A percentile compares a stretch with the other conserved stretches of the same genome.
These are phyloP conservation scores for Hydractinia symbiolongicarpus DNA, from an alignment of 30 jellyfish, hydroid and myxozoan genomes.

Conservation along the genomic window DNA sequence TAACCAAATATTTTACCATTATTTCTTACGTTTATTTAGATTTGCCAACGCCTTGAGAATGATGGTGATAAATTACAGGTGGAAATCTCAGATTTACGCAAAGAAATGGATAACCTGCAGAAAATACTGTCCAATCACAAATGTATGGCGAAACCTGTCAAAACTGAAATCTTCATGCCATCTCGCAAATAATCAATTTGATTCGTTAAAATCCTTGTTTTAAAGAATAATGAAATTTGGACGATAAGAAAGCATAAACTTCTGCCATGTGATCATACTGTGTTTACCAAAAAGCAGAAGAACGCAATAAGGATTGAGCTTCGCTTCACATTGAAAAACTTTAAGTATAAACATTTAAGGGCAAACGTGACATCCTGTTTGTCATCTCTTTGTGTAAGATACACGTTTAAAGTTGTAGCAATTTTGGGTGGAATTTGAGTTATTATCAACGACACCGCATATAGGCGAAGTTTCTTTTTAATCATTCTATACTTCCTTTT, in stretches of 20 bases:
- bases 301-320: too few relatives aligned
- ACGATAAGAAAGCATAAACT: neutral
- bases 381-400: too few relatives aligned
- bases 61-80: conserved; percentile 24
- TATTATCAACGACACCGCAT: too few relatives aligned
- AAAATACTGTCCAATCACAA: conserved; percentile 24
- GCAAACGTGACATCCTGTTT: too few relatives aligned
- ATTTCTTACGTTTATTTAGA: conserved; percentile 8
- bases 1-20: neutral
- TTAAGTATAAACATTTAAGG: neutral
- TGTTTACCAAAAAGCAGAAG: too few relatives aligned
- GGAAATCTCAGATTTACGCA: conserved; percentile 31
- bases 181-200: neutral
- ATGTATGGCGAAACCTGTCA: conserved; percentile 11
- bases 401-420: too few relatives aligned
- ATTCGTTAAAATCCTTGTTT: neutral
- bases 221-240: neutral
- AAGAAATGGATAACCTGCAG: conserved; percentile 26
- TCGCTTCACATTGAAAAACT: neutral
- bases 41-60: conserved; percentile 31
- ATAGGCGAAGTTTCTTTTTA: too few relatives aligned
- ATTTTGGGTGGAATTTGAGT: too few relatives aligned
- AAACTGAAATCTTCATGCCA: conserved; percentile 21
- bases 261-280: neutral
- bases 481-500: too few relatives aligned